Base-by-base conservation (phyloP, 2,888 invertebrate species). In the Hyposoter didymator region DNA sequence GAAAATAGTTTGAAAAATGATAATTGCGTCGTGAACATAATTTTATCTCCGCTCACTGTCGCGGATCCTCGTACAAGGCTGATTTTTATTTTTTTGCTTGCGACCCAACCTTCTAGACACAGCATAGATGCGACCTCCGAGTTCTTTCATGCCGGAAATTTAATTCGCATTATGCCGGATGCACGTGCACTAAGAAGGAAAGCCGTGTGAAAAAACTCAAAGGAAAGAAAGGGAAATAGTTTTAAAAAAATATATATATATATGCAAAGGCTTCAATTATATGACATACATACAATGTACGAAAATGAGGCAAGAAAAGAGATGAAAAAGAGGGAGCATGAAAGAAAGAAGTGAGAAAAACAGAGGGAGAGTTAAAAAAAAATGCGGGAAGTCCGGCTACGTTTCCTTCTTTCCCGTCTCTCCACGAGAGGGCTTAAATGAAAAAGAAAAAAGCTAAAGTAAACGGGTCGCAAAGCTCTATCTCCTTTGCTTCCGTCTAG, bases 91-190 rank as follows among this genome's bases (percentile, higher is more conserved):
- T 75, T 45, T 32, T 55, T 55, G 43, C 74, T 64, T 55, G n/a
- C 59, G 32, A 59, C 62, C 64, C 52, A 69, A 72, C 78, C 78
- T 74, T 64, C 43, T 39, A 14, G 45, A 59, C 22, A 32, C n/a
- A 76, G 49, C 43, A 32, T 19, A 14, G 45, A 78, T 64, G 62
- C 75, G 66, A 81, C 72, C 76, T 47, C 72, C 47, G 78, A 45
- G 64, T 78, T 74, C 82, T 82, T 82, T 85, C 75, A 82, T 78
- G 55, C 69, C 73, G 79, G 66, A 84, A 86, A 86, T 84, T 86
- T 87, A 86, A 87, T 87, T 84, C 86, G 84, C 79, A 84, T 82
- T 86, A 86, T 79, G 66, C 67, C 67, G 84, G 76, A 80, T 72
- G 66, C 66, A 78, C 74, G 78, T 75, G 67, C 75, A 59, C 62